A percentile compares a stretch with the other conserved stretches of the same genome.
Conservation (phyloP, 2,797 vertebrate genomes). For the Oreonectes daqikongensis region DNA sequence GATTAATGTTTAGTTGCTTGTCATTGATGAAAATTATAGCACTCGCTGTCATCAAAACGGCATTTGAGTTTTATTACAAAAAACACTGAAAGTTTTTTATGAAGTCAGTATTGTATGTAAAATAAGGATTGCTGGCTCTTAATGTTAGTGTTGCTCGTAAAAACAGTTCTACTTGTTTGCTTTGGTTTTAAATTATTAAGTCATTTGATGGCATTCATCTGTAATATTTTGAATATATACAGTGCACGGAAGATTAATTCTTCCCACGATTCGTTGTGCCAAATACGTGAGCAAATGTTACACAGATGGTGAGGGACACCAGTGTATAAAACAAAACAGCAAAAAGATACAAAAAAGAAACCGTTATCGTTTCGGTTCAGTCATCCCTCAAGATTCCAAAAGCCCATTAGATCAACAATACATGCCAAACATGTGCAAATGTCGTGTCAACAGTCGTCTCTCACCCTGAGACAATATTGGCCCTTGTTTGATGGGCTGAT, state of each 20-base stretch:
- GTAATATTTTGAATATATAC: constrained; percentile 3
- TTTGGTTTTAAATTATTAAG: constrained; percentile 33
- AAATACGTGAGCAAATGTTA: constrained; percentile 31
- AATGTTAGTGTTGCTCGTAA: neutral
- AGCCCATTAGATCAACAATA: constrained; percentile 34
- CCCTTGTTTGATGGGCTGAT: constrained; percentile 63
- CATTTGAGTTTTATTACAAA: constrained; percentile 7
- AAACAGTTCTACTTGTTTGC: neutral
- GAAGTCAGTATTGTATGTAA: neutral
- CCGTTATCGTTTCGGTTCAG: constrained; percentile 41
- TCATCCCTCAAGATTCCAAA: constrained; percentile 41
- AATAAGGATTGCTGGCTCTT: neutral
- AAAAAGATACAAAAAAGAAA: constrained; percentile 13
- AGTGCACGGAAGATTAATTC: constrained; percentile 19
- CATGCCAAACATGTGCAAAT: constrained; percentile 53
- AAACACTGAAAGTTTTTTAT: constrained; percentile 10
- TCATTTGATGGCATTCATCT: constrained; percentile 26
- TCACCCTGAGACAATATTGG: constrained; percentile 65
- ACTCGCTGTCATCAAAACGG: neutral
- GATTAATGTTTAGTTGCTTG: constrained; percentile 26
- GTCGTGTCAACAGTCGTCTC: constrained; percentile 72
- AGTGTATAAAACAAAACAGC: constrained; percentile 16
- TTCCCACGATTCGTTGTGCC: constrained; percentile 10
- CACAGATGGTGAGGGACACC: constrained; percentile 6
- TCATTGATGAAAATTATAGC: constrained; percentile 30